phyloP scores from a whole-genome alignment of 2,113 vertebrate species.

The Trogon melanurus region DNA sequence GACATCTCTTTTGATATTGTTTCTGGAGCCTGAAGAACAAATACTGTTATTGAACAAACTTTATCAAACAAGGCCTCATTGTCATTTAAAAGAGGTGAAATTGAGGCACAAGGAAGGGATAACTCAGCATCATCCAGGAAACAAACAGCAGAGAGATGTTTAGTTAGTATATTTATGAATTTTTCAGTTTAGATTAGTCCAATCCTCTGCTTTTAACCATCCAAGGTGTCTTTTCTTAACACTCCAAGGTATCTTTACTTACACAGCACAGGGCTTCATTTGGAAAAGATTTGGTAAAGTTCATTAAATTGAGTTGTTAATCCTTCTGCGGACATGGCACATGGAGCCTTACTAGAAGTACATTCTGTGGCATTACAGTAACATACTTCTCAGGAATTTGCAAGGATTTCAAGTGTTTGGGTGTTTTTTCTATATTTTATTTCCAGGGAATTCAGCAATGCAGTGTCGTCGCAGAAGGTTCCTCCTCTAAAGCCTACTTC shows the following conservation, averaged over 20 bases:
- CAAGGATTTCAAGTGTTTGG: neutral
- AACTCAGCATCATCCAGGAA: neutral
- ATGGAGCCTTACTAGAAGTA: neutral
- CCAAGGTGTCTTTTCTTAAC: neutral
- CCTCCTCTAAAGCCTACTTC: neutral
- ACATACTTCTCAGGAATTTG: neutral
- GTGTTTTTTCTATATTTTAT: neutral
- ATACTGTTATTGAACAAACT: neutral
- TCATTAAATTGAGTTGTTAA: neutral
- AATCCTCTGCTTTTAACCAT: neutral
- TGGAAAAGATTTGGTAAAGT: neutral
- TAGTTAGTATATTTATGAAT: neutral
- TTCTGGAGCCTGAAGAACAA: neutral
- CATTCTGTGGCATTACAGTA: neutral
- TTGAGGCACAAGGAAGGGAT: neutral
- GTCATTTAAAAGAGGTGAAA: neutral
- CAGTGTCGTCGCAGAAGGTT: neutral
- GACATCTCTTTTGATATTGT: neutral
- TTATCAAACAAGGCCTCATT: neutral
- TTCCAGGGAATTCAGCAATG: neutral
- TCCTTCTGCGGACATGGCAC: rapidly evolving
- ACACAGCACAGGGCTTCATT: rapidly evolving
- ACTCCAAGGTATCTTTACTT: neutral
- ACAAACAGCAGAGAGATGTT: neutral
- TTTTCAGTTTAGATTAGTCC: neutral